Percentiles rank a stretch among this genome's conserved stretches.
phyloP scores from a whole-genome alignment of 2,888 invertebrate species.

The Nemurella pictetii region DNA sequence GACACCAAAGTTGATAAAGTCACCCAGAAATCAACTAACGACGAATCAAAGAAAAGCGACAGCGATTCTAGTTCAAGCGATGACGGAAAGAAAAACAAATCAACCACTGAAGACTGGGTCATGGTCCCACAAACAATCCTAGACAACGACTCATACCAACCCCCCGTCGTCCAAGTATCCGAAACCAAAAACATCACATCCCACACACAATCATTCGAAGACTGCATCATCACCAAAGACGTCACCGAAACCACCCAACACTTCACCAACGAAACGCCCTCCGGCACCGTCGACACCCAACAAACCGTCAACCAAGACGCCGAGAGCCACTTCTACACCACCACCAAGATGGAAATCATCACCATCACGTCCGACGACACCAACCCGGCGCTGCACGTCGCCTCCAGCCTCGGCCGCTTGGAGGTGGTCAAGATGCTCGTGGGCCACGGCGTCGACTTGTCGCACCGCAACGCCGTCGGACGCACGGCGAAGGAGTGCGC shows the following conservation, averaged over 20 bases:
- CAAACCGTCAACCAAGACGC: not conserved
- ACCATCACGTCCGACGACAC: not conserved
- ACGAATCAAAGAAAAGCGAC: not conserved
- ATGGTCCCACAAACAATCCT: not conserved
- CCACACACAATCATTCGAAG: not conserved
- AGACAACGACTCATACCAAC: not conserved
- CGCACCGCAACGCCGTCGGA: not conserved
- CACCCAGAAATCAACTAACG: not conserved
- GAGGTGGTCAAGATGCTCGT: not conserved
- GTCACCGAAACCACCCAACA: not conserved
- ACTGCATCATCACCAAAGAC: not conserved
- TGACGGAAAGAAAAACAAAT: not conserved
- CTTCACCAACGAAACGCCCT: not conserved
- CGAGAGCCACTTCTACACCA: not conserved
- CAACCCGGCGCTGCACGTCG: not conserved
- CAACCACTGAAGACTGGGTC: not conserved
- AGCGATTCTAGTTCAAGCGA: not conserved
- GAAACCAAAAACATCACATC: not conserved
- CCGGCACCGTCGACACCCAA: not conserved
- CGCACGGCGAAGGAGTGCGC: not conserved
- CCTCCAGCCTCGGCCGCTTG: not conserved
- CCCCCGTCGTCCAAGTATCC: not conserved
- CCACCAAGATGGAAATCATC: not conserved
- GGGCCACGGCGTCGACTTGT: not conserved
- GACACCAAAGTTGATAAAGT: not conserved